Evolutionary conservation across 1,140 invertebrate genomes (phyloP).

Genomic region (Hyles euphorbiae): DNA sequence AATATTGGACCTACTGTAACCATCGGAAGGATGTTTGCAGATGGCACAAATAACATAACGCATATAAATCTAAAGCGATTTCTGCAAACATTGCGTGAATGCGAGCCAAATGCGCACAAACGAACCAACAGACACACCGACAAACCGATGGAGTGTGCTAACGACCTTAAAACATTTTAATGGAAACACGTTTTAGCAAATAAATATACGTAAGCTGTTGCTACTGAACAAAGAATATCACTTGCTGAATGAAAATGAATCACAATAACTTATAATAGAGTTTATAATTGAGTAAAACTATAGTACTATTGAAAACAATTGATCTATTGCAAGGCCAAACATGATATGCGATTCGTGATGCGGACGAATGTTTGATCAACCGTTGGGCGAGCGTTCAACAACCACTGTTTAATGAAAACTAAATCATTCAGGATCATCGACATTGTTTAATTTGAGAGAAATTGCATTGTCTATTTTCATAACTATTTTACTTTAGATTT

Average conservation of each 20-base stretch:
- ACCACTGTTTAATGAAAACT: too few relatives aligned
- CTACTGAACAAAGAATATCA: slow-evolving; percentile 3
- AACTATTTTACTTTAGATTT: too few relatives aligned
- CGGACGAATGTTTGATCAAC: not conserved
- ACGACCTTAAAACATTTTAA: slow-evolving; percentile 16
- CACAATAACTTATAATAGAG: slow-evolving; percentile 1
- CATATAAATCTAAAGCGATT: too few relatives aligned
- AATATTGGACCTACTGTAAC: too few relatives aligned
- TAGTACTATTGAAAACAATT: slow-evolving; percentile 17
- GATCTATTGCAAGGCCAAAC: slow-evolving; percentile 30
- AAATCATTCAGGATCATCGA: too few relatives aligned
- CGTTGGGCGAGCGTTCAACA: too few relatives aligned
- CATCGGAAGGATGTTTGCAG: too few relatives aligned
- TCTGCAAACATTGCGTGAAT: slow-evolving; percentile 11
- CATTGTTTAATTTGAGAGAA: too few relatives aligned
- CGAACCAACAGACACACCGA: slow-evolving; percentile 13
- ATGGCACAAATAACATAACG: too few relatives aligned
- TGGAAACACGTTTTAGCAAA: slow-evolving; percentile 16
- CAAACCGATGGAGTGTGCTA: slow-evolving; percentile 23
- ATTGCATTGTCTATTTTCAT: too few relatives aligned
- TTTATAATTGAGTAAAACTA: slow-evolving; percentile 5
- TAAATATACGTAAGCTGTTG: not conserved
- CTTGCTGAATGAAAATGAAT: slow-evolving; percentile 1
- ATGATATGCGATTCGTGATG: slow-evolving; percentile 8
- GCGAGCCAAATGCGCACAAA: slow-evolving; percentile 20